Percentiles rank a stretch among this genome's conserved stretches.
These are phyloP conservation scores for Spongilla lacustris DNA, from an alignment of 37 sponge, comb jelly and placozoan species.

Conservation along the genomic window DNA sequence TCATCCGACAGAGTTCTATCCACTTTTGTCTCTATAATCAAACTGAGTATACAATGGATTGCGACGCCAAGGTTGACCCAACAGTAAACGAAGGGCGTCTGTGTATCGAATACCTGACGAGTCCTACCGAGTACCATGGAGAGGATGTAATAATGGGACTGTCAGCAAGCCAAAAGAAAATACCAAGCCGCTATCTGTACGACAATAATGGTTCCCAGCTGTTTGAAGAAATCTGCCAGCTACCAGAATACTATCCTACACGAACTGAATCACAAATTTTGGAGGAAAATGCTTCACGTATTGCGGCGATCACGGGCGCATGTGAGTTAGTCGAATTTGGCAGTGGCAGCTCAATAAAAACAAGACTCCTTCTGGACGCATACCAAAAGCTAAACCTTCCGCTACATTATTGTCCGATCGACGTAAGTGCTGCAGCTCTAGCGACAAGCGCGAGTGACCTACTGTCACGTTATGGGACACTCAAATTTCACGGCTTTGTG, in stretches of 20 bases:
- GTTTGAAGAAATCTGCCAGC: slow-evolving; percentile 17
- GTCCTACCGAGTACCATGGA: not conserved
- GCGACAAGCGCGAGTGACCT: not conserved
- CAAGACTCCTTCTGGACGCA: slow-evolving; percentile 12
- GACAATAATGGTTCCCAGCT: slow-evolving; percentile 20
- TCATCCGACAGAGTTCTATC: no score
- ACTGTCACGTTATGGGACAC: not conserved
- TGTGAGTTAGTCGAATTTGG: slow-evolving; percentile 20
- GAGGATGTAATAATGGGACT: not conserved
- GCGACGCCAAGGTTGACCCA: no score
- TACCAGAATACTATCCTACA: slow-evolving; percentile 25
- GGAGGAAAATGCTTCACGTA: not conserved
- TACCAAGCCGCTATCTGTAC: not conserved
- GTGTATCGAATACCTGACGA: no score
- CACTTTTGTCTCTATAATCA: no score
- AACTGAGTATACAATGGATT: no score
- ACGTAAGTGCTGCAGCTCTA: not conserved
- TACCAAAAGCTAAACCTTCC: not conserved
- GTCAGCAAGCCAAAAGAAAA: not conserved
- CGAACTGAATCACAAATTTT: slow-evolving; percentile 15
- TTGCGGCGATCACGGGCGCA: not conserved
- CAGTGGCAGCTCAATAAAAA: slow-evolving; percentile 19
- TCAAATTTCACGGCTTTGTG: not conserved
- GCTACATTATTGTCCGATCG: not conserved
- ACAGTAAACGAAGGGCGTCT: no score